These are phyloP conservation scores for Ctenodactylus gundi DNA, from an alignment of 2,113 vertebrate genomes.

Conservation along the genomic window DNA sequence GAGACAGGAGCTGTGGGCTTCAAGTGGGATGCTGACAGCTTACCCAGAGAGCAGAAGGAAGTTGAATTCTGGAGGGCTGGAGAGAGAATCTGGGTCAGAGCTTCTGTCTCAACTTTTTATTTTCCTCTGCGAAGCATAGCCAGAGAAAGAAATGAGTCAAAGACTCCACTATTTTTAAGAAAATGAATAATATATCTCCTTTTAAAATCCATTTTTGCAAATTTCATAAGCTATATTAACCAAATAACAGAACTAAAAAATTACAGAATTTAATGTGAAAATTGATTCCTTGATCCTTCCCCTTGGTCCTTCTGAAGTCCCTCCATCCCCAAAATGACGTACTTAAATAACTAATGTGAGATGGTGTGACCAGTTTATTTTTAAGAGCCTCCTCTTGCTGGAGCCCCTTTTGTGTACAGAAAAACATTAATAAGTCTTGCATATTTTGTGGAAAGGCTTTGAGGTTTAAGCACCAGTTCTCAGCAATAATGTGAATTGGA, in stretches of 20 bases:
- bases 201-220: background rate
- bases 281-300: background rate
- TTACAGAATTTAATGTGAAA: background rate
- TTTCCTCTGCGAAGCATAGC: slow-evolving; percentile 61
- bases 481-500: background rate
- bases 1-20: slow-evolving; percentile 33
- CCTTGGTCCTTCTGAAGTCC: background rate
- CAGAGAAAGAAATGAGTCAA: background rate
- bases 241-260: background rate
- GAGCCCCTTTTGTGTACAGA: background rate
- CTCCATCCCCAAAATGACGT: background rate
- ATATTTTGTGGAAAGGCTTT: background rate
- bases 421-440: background rate
- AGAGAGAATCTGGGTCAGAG: slow-evolving; percentile 65
- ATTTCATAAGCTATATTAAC: background rate
- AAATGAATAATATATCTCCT: background rate
- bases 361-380: background rate
- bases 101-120: slow-evolving; percentile 62
- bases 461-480: slow-evolving; percentile 17
- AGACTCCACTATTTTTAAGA: background rate
- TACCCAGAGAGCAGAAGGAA: slow-evolving; percentile 73
- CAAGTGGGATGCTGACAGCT: slow-evolving; percentile 62
- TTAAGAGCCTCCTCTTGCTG: background rate
- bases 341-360: background rate
- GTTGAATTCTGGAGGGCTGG: slow-evolving; percentile 46